A percentile compares a stretch with the other conserved stretches of the same genome.
These are phyloP conservation scores for Chunga burmeisteri DNA, from an alignment of 2,113 vertebrate genomes.

Conservation along the genomic window DNA sequence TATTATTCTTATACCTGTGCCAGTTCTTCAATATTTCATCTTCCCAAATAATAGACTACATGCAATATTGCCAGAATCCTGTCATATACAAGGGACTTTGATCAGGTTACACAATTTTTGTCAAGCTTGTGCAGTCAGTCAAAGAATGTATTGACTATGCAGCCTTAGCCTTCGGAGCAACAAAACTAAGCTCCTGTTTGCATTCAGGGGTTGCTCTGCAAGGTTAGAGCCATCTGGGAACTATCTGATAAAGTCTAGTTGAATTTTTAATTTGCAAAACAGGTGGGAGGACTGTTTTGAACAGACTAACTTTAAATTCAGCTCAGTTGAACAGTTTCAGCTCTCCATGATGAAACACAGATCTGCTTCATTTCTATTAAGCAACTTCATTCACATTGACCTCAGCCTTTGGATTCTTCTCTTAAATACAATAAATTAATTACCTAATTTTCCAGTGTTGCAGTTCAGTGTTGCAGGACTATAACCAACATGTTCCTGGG, in stretches of 20 bases:
- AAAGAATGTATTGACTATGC: neutral
- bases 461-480: neutral
- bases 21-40: constrained; percentile 27
- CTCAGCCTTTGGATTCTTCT: neutral
- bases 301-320: neutral
- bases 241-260: neutral
- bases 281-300: neutral
- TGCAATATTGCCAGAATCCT: constrained; percentile 12
- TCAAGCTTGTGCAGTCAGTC: neutral
- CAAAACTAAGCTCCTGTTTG: neutral
- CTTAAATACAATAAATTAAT: neutral
- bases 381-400: neutral
- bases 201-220: neutral
- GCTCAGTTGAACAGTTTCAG: neutral
- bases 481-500: neutral
- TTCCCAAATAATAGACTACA: neutral
- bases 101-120: constrained; percentile 14
- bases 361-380: neutral
- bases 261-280: neutral
- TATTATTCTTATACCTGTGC: neutral
- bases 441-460: neutral
- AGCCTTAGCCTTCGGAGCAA: neutral
- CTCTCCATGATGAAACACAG: neutral
- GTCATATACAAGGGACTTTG: neutral
- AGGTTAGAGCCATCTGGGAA: neutral